Evolutionary conservation across 2,113 vertebrate species (phyloP).

Genomic region (Camelus bactrianus): DNA sequence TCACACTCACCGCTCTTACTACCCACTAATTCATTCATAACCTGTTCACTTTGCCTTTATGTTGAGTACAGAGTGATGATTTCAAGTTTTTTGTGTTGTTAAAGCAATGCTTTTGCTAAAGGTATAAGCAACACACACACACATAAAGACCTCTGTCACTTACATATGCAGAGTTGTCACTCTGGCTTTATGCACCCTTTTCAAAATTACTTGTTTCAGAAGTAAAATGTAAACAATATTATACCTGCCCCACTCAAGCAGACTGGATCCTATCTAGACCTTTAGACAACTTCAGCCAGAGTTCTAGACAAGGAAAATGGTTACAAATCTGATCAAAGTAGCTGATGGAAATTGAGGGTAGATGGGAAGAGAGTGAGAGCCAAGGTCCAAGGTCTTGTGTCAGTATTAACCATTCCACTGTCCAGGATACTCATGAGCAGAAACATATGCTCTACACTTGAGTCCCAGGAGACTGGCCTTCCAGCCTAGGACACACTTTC

Average conservation of each 20-base stretch:
- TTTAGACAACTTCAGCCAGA: not conserved
- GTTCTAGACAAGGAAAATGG: not conserved
- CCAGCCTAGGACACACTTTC: not conserved
- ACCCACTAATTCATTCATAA: not conserved
- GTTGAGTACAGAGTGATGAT: not conserved
- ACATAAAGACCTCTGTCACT: not conserved
- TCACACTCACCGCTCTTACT: not conserved
- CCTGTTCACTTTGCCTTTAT: not conserved
- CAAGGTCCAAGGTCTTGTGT: not conserved
- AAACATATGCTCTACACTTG: not conserved
- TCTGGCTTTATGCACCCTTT: not conserved
- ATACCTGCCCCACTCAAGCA: not conserved
- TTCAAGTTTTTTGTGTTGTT: not conserved
- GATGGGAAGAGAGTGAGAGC: not conserved
- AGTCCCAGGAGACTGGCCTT: not conserved
- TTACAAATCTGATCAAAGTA: not conserved
- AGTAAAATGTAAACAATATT: conserved; percentile 29
- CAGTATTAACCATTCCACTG: not conserved
- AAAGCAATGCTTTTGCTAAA: conserved; percentile 9
- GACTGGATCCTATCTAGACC: not conserved
- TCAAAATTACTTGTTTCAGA: not conserved
- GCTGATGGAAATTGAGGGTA: not conserved
- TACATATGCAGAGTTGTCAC: not conserved
- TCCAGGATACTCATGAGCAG: not conserved
- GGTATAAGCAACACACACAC: not conserved